A percentile compares a stretch with the other conserved stretches of the same genome.
phyloP scores from a whole-genome alignment of 2,888 invertebrate genomes.

The Fragum fragum region DNA sequence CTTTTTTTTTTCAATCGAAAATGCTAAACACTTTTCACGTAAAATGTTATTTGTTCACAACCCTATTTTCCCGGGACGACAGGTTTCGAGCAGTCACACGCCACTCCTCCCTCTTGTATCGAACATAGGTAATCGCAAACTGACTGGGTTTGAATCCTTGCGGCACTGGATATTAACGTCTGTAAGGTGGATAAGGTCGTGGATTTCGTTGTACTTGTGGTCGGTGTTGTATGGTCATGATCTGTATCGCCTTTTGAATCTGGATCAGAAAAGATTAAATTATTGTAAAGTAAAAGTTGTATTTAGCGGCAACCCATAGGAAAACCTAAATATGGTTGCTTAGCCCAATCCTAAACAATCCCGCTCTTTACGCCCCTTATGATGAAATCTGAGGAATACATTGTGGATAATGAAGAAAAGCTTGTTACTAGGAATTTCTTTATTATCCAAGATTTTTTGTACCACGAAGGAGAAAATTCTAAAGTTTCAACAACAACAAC shows the following conservation, averaged over 20 bases:
- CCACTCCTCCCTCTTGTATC: conserved; percentile 63
- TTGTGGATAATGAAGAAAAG: too few relatives aligned
- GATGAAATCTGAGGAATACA: too few relatives aligned
- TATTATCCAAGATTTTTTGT: too few relatives aligned
- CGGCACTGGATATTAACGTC: not conserved
- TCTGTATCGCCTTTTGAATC: not conserved
- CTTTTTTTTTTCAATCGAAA: not conserved
- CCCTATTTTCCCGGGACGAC: conserved; percentile 30
- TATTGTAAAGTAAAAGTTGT: too few relatives aligned
- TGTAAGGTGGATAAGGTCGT: not conserved
- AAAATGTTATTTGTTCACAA: not conserved
- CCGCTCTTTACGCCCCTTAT: too few relatives aligned
- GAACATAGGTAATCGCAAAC: conserved; percentile 67
- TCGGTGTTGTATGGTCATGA: not conserved
- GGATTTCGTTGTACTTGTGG: not conserved
- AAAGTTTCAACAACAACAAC: too few relatives aligned
- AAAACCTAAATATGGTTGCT: too few relatives aligned
- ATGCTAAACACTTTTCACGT: not conserved
- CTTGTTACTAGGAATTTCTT: too few relatives aligned
- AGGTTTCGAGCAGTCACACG: conserved; percentile 55
- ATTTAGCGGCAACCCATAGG: too few relatives aligned
- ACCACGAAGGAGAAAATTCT: too few relatives aligned
- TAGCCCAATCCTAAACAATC: too few relatives aligned
- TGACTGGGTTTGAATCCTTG: conserved; percentile 34
- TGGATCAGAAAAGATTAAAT: not conserved